These are phyloP conservation scores for Phrynocephalus versicolor DNA, from an alignment of 2,113 vertebrate genomes.

Conservation along the genomic window DNA sequence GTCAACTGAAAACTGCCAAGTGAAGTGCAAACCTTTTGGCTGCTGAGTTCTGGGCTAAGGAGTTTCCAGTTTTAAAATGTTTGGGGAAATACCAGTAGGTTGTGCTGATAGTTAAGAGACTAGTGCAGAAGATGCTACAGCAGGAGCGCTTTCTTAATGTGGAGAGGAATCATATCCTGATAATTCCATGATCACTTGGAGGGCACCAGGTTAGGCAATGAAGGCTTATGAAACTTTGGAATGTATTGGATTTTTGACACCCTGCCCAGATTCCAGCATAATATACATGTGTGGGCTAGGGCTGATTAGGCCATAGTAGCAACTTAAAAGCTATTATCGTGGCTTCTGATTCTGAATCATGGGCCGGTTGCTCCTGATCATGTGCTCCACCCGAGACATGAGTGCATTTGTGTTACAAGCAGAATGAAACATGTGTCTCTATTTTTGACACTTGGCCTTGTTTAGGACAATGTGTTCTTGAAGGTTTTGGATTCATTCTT, in stretches of 20 bases:
- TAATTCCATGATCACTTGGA: not conserved
- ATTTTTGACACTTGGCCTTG: not conserved
- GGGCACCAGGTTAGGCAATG: not conserved
- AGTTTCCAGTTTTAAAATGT: not conserved
- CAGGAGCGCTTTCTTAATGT: not conserved
- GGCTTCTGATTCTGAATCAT: constrained; percentile 3
- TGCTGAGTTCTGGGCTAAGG: not conserved
- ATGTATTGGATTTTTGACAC: not conserved
- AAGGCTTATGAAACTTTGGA: not conserved
- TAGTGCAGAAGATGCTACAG: not conserved
- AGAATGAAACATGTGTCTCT: not conserved
- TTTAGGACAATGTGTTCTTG: not conserved
- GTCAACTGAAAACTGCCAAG: not conserved
- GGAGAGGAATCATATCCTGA: not conserved
- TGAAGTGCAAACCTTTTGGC: not conserved
- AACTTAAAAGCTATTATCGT: not conserved
- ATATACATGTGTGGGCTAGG: not conserved
- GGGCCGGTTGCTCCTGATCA: not conserved
- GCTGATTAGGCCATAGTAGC: not conserved
- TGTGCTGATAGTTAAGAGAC: not conserved
- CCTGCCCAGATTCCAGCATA: not conserved
- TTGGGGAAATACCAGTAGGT: not conserved
- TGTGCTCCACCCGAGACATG: constrained; percentile 4
- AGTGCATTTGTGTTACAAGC: not conserved
- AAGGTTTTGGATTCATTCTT: not conserved